phyloP scores from a whole-genome alignment of 2,113 vertebrate species.

The Excalfactoria chinensis region DNA sequence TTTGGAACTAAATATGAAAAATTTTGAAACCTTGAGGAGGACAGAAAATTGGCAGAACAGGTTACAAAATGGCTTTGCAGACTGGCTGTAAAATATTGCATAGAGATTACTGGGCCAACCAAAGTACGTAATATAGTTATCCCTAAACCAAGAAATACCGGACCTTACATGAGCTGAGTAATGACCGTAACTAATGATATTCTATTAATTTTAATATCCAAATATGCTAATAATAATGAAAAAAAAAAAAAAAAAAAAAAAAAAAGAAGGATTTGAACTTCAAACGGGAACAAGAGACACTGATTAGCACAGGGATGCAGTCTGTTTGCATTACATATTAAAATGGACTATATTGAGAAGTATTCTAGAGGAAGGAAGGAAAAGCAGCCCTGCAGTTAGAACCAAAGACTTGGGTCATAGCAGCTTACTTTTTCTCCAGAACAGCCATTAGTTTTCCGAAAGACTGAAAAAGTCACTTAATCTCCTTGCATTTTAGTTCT shows the following conservation, averaged over 20 bases:
- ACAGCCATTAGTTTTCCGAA: neutral
- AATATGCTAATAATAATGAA: neutral
- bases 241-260: neutral
- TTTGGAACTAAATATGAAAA: neutral
- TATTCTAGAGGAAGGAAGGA: neutral
- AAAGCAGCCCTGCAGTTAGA: neutral
- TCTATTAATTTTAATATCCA: neutral
- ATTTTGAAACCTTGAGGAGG: neutral
- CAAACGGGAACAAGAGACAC: neutral
- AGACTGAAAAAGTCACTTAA: neutral
- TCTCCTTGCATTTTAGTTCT: neutral
- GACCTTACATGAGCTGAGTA: neutral
- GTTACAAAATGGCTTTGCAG: neutral
- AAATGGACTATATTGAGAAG: neutral
- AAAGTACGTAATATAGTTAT: neutral
- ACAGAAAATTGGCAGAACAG: neutral
- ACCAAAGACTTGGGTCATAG: neutral
- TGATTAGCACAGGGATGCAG: neutral
- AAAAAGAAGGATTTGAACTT: neutral
- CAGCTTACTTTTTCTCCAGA: neutral
- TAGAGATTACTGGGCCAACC: neutral
- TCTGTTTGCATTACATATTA: neutral
- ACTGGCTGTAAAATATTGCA: fast-evolving
- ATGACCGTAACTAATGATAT: neutral
- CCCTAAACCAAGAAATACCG: neutral